These are phyloP conservation scores for Rutpela maculata DNA, from an alignment of 2,888 invertebrate genomes.

Conservation along the genomic window DNA sequence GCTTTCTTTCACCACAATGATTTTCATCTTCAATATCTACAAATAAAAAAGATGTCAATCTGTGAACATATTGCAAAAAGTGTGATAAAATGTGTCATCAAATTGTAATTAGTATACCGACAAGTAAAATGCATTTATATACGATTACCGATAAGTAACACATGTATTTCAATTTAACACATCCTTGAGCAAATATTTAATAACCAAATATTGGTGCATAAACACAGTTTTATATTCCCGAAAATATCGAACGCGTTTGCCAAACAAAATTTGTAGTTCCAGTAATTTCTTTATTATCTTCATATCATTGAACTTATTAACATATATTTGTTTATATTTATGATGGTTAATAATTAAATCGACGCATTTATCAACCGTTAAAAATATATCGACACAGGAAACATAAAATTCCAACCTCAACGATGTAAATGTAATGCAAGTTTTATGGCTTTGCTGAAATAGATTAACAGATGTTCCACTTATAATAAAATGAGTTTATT, in stretches of 20 bases:
- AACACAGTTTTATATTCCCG: not conserved
- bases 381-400: conserved; percentile 21
- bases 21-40: no score
- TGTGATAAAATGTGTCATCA: no score
- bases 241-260: not conserved
- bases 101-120: no score
- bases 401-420: conserved; percentile 17
- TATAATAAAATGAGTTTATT: conserved; percentile 13
- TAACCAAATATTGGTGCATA: not conserved
- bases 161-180: not conserved
- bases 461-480: conserved; percentile 16
- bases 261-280: not conserved
- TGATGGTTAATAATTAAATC: not conserved
- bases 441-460: not conserved
- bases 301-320: not conserved
- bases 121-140: not conserved
- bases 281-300: not conserved
- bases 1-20: no score
- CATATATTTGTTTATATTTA: conserved; percentile 7
- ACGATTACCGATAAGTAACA: not conserved
- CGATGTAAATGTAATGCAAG: conserved; percentile 12
- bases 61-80: no score
- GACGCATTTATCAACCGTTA: not conserved
- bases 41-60: no score
- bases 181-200: not conserved